phyloP scores from a whole-genome alignment of 2,888 invertebrate species.

The Geotrupes spiniger region DNA sequence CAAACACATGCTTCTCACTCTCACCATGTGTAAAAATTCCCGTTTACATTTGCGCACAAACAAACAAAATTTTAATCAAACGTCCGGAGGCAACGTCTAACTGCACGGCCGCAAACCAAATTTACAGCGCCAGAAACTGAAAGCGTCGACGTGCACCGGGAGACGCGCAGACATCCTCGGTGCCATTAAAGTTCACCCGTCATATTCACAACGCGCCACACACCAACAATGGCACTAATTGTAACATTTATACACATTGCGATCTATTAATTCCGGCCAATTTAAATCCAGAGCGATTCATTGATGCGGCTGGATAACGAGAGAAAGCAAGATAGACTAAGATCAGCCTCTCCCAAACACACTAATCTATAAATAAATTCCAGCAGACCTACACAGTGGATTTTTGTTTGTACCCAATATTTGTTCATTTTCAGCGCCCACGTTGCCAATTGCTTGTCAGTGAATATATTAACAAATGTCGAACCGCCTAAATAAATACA shows the following conservation, averaged over 20 bases:
- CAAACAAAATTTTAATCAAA: no score
- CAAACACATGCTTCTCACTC: constrained; percentile 48
- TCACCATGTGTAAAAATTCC: constrained; percentile 36
- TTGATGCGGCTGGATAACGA: constrained; percentile 9
- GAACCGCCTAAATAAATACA: no score
- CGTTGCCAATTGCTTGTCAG: constrained; percentile 30
- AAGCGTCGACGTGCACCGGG: no score
- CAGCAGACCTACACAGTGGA: constrained; percentile 42
- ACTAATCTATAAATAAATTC: constrained; percentile 47
- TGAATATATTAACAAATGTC: no score
- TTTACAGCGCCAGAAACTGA: not conserved
- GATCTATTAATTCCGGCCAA: constrained; percentile 19
- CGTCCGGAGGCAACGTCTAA: no score
- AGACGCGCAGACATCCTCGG: no score
- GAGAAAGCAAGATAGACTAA: constrained; percentile 16
- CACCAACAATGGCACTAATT: constrained; percentile 9
- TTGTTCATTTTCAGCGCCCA: constrained; percentile 36
- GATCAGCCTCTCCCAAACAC: constrained; percentile 37
- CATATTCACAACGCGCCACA: constrained; percentile 1
- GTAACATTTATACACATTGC: constrained; percentile 10
- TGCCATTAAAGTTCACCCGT: not conserved
- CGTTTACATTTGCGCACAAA: not conserved
- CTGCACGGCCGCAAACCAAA: not conserved
- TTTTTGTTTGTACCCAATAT: constrained; percentile 41
- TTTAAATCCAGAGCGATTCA: constrained; percentile 7